Evolutionary conservation across 2,113 vertebrate species (phyloP), one percentile per base, ranked within the genome.

Genomic region (Tetraodon nigroviridis): DNA sequence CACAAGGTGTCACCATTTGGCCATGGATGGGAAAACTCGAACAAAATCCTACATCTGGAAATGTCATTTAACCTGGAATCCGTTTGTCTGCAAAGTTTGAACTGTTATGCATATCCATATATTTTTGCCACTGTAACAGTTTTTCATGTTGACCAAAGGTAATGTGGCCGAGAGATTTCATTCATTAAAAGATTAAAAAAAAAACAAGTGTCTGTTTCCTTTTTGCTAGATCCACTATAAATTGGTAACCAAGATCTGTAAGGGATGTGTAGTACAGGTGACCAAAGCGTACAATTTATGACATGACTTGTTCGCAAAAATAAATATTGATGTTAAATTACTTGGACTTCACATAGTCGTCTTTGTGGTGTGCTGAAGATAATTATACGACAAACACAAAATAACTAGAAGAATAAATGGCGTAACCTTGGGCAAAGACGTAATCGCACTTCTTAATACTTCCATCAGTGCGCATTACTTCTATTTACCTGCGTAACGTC

Each of bases 61-160:
- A 50, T 66, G 19, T 70, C 41, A 48, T 61, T 49, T 55, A 63
- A 37, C 21, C 4, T 59, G 20, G 24, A 58, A 52, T 61, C 22
- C 41, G 64, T 59, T 74, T n/a, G 22, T 40, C 66, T 62, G 50
- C 55, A 7, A 51, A 51, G 61, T 14, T 58, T 22, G 22, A 51
- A 58, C 62, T 6, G 1, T n/a, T 61, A 29, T 60, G 24, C 78
- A 61, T 3, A 50, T 45, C 67, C 57, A 63, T 19, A 67, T 40
- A 59, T 45, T 55, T 75, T 57, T 78, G 64, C 51, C 62, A 67
- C 55, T 47, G 42, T 69, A 64, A 67, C 58, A 58, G 74, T 83
- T 83, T 79, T 75, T 69, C 75, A 79, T 80, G 69, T 82, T 78
- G 80, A 82, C 73, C 73, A 86, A 84, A 78, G 72, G 77, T 69